Evolutionary conservation across 2,797 vertebrate species (phyloP).

Genomic region (Danio jaintianensis): DNA sequence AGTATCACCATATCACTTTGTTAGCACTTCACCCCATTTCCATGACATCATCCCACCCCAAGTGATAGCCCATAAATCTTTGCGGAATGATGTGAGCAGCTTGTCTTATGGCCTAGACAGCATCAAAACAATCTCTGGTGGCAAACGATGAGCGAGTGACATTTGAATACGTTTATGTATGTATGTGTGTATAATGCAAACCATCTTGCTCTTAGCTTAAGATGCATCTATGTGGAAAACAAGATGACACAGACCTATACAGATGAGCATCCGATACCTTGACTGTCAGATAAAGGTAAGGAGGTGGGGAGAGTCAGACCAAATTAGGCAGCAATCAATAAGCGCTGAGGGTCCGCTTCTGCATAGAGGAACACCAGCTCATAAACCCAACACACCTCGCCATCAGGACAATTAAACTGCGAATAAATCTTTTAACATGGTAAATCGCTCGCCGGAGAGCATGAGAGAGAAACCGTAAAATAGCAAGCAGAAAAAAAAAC

Average conservation of each 20-base stretch:
- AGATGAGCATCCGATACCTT: constrained; percentile 67
- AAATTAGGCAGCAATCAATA: constrained; percentile 80
- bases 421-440: constrained; percentile 66
- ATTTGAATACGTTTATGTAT: constrained; percentile 60
- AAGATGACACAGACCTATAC: constrained; percentile 61
- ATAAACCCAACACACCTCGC: not conserved
- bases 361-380: not conserved
- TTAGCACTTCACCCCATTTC: not conserved
- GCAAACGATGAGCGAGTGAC: not conserved
- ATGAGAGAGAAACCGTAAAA: constrained; percentile 54
- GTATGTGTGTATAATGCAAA: constrained; percentile 70
- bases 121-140: constrained; percentile 34
- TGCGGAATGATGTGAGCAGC: constrained; percentile 26
- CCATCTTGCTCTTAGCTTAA: constrained; percentile 60
- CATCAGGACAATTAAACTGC: constrained; percentile 70
- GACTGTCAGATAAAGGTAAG: constrained; percentile 70
- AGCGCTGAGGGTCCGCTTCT: constrained; percentile 63
- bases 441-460: constrained; percentile 63
- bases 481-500: not conserved
- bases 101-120: constrained; percentile 49
- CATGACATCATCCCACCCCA: not conserved
- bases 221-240: constrained; percentile 47
- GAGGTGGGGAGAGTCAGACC: constrained; percentile 62
- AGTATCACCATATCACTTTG: not conserved
- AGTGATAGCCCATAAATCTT: constrained; percentile 29